phyloP scores from a whole-genome alignment of 2,113 vertebrate species.

The Spea multiplicata region DNA sequence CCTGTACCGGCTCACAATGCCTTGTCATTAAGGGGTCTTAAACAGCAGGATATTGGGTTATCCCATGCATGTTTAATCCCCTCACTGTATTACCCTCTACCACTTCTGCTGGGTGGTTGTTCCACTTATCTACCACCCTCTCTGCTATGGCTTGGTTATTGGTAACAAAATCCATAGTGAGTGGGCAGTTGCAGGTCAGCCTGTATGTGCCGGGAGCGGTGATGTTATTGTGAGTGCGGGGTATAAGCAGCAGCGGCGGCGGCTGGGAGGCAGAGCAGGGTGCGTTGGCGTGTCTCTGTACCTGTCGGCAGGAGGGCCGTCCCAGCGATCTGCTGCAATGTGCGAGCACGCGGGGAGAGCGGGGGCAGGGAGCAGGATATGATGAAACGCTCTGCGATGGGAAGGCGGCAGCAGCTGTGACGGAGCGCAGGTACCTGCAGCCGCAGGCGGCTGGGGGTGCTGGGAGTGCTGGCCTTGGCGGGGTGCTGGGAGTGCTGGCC shows the following conservation, averaged over 20 bases:
- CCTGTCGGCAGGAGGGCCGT: neutral
- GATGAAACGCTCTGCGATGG: constrained; percentile 20
- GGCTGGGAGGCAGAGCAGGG: neutral
- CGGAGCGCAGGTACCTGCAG: constrained; percentile 1
- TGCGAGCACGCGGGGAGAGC: constrained; percentile 27
- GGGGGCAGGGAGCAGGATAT: constrained; percentile 31
- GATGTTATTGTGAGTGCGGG: neutral
- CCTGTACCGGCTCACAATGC: too few relatives aligned
- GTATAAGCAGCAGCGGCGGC: neutral
- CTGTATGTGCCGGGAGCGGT: neutral
- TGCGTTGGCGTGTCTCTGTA: constrained; percentile 8
- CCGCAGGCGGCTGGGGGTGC: neutral
- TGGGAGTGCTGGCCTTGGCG: neutral
- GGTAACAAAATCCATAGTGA: too few relatives aligned
- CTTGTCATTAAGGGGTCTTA: too few relatives aligned
- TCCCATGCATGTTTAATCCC: too few relatives aligned
- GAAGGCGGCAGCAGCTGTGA: constrained; percentile 19
- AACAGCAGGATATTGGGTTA: too few relatives aligned
- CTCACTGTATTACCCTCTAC: too few relatives aligned
- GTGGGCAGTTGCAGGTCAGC: too few relatives aligned
- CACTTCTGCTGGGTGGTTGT: too few relatives aligned
- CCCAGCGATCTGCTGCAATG: constrained; percentile 22
- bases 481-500: constrained; percentile 1
- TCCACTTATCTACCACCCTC: too few relatives aligned
- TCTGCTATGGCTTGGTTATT: too few relatives aligned